Evolutionary conservation across 92 coral and sea anemone genomes (phyloP), one percentile per base, ranked within the genome.

Genomic region (Epizoanthus fatuus): DNA sequence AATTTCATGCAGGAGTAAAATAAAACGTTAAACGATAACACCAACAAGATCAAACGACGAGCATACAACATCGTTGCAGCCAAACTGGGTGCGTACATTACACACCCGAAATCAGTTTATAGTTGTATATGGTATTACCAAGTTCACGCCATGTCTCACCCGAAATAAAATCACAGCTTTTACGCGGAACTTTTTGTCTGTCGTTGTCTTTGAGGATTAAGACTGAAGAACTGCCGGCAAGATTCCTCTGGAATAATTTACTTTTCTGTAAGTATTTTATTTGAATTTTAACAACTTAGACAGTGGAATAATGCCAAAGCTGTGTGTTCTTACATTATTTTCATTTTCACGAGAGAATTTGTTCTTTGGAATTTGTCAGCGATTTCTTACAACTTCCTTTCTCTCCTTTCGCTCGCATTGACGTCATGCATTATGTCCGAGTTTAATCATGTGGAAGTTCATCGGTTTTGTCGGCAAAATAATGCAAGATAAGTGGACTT

Each of bases 371-470:
- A 39, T 58, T 17, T 39, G 6, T 45, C 13, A 38, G n/a, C 5
- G 38, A 58, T 35, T 58, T 37, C 29, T 76, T 19, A 13, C 55
- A 2, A 20, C 10, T 59, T 39, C 10, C 78, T 47, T 45, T 19
- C 63, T 77, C 82, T 39, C 15, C 35, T 12, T 12, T 44, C 22
- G 32, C 57, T 45, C 56, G 2, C 11, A 9, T 54, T 40, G 82
- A 77, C 82, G 82, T 77, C 82, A 77, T 19, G n/a, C 53, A 7
- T 22, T 9, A 11, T 51, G 51, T 77, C 82, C 56, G 82, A 32
- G 35, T 77, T 49, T 19, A 40, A 2, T 39, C 4, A n/a, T 59
- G 17, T 76, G 69, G 49, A 44, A 22, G 39, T 77, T 60, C 40
- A 19, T 58, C 70, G 69, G 29, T 8, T 77, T 55, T 77, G 15